phyloP scores from a whole-genome alignment of 2,113 vertebrate species.

The Python bivittatus region DNA sequence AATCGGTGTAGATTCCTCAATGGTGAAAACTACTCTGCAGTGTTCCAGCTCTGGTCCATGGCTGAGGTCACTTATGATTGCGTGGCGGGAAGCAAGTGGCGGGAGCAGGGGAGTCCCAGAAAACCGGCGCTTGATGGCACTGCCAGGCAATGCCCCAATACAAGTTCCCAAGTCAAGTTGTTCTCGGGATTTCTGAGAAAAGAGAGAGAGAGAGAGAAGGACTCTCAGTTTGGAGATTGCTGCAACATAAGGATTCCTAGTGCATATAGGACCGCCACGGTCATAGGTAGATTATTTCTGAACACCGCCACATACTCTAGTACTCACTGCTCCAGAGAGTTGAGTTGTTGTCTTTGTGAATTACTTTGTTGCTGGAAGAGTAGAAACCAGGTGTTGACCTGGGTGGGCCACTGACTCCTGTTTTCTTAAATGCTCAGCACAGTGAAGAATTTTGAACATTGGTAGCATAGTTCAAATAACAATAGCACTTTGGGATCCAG shows the following conservation, averaged over 20 bases:
- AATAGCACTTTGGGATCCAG: too few relatives aligned
- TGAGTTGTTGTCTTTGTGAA: too few relatives aligned
- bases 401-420: too few relatives aligned
- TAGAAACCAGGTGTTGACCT: too few relatives aligned
- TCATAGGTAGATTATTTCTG: not conserved
- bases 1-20: slow-evolving; percentile 65
- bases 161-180: slow-evolving; percentile 24
- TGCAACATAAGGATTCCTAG: fast-evolving
- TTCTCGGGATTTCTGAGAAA: slow-evolving; percentile 54
- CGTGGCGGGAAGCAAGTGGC: slow-evolving; percentile 70
- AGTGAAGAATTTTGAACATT: not conserved
- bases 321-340: too few relatives aligned
- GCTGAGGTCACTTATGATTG: slow-evolving; percentile 61
- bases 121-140: slow-evolving; percentile 75
- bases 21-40: slow-evolving; percentile 73
- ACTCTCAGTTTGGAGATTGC: not conserved
- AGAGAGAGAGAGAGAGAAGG: not conserved
- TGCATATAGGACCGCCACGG: not conserved
- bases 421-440: not conserved
- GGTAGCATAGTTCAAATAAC: not conserved
- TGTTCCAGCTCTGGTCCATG: slow-evolving; percentile 68
- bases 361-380: too few relatives aligned
- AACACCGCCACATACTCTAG: not conserved
- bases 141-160: not conserved
- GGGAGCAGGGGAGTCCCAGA: slow-evolving; percentile 81